Conservation (phyloP, 1,140 invertebrate species). For the Harlomillsia oculata region DNA sequence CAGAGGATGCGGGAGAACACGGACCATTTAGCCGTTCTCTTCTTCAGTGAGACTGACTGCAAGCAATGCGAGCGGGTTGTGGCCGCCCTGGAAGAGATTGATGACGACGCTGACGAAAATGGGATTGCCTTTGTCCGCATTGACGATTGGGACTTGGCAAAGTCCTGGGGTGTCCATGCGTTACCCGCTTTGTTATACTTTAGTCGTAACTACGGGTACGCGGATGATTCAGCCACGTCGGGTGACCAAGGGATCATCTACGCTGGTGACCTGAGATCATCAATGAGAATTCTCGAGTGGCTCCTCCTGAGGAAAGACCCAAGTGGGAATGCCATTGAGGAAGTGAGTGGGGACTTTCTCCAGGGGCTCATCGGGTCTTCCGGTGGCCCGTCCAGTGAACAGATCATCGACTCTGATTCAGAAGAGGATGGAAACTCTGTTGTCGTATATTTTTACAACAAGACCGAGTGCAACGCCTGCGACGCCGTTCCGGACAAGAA, state of each 20-base stretch:
- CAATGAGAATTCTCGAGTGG: slow-evolving; percentile 63
- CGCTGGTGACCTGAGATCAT: slow-evolving; percentile 51
- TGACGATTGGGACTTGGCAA: slow-evolving; percentile 74
- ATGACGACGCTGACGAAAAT: slow-evolving; percentile 60
- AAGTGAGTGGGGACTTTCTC: slow-evolving; percentile 72
- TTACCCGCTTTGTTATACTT: slow-evolving; percentile 49
- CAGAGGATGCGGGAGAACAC: slow-evolving; percentile 79
- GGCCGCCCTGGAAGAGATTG: slow-evolving; percentile 81
- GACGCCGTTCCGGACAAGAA: slow-evolving; percentile 26
- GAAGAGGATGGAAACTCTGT: slow-evolving; percentile 59
- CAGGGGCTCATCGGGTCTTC: slow-evolving; percentile 64
- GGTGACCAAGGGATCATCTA: slow-evolving; percentile 55
- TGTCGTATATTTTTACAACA: slow-evolving; percentile 70
- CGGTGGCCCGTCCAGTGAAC: too few relatives aligned
- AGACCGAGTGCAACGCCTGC: slow-evolving; percentile 20
- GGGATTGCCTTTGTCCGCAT: slow-evolving; percentile 90
- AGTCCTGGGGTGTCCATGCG: slow-evolving; percentile 76
- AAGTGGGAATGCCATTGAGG: slow-evolving; percentile 79
- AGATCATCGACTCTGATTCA: too few relatives aligned
- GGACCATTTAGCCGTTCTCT: slow-evolving; percentile 87
- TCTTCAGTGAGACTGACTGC: slow-evolving; percentile 81
- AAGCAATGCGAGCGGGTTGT: slow-evolving; percentile 84
- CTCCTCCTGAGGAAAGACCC: slow-evolving; percentile 81
- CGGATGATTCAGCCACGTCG: neutral
- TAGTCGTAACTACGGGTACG: slow-evolving; percentile 15